phyloP scores from a whole-genome alignment of 2,113 vertebrate species.

The Conger conger region DNA sequence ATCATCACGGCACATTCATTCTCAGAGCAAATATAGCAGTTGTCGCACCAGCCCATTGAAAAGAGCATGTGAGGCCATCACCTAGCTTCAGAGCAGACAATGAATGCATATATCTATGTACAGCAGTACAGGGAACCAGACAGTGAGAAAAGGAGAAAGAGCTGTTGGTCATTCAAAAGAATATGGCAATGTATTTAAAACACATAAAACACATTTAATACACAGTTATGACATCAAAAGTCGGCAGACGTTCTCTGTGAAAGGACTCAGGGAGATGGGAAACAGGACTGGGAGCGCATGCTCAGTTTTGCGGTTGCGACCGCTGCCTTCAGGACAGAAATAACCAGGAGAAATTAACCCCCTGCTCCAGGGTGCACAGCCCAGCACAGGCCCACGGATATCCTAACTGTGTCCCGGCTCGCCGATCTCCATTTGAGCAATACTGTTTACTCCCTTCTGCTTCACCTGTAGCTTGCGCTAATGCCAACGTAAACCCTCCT shows the following conservation, averaged over 20 bases:
- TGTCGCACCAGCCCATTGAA: neutral
- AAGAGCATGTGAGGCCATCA: neutral
- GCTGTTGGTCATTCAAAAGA: no score
- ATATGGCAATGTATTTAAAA: no score
- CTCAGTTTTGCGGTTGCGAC: neutral
- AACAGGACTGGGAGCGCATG: neutral
- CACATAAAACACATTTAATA: no score
- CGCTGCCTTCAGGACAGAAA: neutral
- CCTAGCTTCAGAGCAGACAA: neutral
- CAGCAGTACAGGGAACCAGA: no score
- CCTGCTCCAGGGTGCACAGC: neutral
- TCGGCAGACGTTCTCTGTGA: no score
- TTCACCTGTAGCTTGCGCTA: slow-evolving; percentile 27
- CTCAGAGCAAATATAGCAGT: neutral
- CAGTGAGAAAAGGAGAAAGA: no score
- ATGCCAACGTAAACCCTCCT: neutral
- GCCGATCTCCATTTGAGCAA: neutral
- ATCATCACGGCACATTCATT: neutral
- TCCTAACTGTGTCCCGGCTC: neutral
- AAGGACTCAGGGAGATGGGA: neutral
- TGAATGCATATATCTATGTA: neutral
- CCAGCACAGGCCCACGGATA: neutral
- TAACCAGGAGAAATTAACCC: neutral
- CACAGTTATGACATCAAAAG: no score
- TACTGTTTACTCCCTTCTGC: slow-evolving; percentile 8